Evolutionary conservation across 1,140 invertebrate genomes (phyloP), one percentile per base, ranked within the genome.

Genomic region (Drosophila sucinea): DNA sequence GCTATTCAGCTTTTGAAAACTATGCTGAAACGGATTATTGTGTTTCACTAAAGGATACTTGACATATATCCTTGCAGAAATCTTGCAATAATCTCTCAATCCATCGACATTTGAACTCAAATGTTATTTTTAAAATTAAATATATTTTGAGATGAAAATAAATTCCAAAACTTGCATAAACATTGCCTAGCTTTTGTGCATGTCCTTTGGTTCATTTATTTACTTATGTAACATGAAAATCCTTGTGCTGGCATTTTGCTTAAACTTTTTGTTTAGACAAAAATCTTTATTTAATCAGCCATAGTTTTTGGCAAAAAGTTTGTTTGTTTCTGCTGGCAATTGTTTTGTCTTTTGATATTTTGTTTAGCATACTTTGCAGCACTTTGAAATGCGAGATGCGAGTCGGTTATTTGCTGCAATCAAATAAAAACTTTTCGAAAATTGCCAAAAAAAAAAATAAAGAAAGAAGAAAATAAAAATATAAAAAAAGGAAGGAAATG

Each of bases 211-310:
- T 84, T 72, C 64, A 70, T 70, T 78, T 86, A 76, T 86, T 87
- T 86, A 67, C 66, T 77, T 73, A 67, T 67, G 67, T 67, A 74
- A 78, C 40, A 81, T 72, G 72, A n/a, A 32, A 47, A 58, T 58
- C 47, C 58, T 66, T 11, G 6, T 58, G 56, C 17, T 38, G 32
- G 25, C 41, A 60, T 62, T 68, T 70, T 65, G 41, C 33, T 67
- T 61, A 74, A 84, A 56, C 67, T 75, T 86, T 71, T 33, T 32
- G 29, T 41, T 17, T 1, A 25, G 54, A 56, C 47, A 62, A 84
- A 79, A 84, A 85, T 89, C 81, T 81, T 90, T 89, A 90, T 89
- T 89, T 89, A 89, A 89, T 89, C 85, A 89, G 76, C 56, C 84
- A 85, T 84, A 77, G 83, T 79, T 86, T 27, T 85, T 85, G 11